Evolutionary conservation across 2,888 invertebrate genomes (phyloP).

Genomic region (Meteorus cinctellus): DNA sequence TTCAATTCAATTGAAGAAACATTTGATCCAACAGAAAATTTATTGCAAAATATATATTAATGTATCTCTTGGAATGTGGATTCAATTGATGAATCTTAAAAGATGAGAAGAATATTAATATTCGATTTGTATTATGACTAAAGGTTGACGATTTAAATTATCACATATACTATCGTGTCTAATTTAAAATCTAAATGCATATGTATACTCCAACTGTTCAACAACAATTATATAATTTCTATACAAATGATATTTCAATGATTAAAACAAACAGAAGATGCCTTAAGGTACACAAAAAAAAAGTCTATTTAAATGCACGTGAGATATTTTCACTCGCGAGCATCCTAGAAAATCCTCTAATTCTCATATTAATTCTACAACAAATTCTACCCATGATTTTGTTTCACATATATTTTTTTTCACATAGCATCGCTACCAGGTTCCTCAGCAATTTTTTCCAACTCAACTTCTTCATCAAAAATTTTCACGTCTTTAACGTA

Average conservation of each 20-base stretch:
- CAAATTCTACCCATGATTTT: conserved; percentile 5
- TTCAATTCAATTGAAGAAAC: neutral
- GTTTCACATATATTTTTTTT: conserved; percentile 10
- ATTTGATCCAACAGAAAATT: neutral
- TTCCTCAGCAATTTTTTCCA: conserved; percentile 71
- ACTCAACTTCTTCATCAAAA: conserved; percentile 79
- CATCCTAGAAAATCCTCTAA: neutral
- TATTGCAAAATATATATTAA: conserved; percentile 9
- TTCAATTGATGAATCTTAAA: neutral
- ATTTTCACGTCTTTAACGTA: conserved; percentile 81
- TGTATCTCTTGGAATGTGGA: neutral
- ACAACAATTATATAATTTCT: conserved; percentile 1
- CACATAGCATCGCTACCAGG: conserved; percentile 61
- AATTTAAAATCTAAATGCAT: conserved; percentile 19
- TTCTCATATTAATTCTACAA: neutral
- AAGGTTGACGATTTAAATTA: conserved; percentile 20
- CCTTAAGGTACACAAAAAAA: conserved; percentile 33
- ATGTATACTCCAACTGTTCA: neutral
- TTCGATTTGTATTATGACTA: neutral
- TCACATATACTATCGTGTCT: conserved; percentile 18
- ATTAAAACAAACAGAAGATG: conserved; percentile 32
- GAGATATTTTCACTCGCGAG: conserved; percentile 13
- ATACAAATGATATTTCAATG: conserved; percentile 21
- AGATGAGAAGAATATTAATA: neutral
- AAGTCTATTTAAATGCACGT: conserved; percentile 23